Evolutionary conservation across 2,797 vertebrate species (phyloP).

Genomic region (Enteromius anoplus): DNA sequence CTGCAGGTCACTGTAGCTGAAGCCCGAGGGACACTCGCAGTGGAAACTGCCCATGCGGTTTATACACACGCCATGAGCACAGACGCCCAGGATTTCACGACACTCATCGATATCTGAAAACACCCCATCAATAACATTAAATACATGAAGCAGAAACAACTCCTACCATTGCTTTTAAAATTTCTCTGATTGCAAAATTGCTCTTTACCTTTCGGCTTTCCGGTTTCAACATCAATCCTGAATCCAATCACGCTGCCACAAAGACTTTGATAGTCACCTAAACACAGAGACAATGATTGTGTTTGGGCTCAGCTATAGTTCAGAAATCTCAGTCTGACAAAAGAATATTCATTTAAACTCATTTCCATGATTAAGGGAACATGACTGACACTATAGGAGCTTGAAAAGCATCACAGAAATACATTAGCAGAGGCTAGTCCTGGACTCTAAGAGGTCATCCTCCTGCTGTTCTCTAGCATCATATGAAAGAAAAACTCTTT

Average conservation of each 20-base stretch:
- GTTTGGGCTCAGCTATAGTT: not conserved
- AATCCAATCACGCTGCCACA: conserved; percentile 84
- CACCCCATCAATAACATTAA: not conserved
- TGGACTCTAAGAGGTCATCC: not conserved
- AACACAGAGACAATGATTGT: not conserved
- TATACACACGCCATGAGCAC: conserved; percentile 88
- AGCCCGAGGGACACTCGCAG: conserved; percentile 91
- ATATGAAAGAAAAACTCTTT: not conserved
- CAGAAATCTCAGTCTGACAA: not conserved
- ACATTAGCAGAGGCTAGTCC: not conserved
- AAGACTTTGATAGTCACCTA: conserved; percentile 80
- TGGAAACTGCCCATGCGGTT: conserved; percentile 94
- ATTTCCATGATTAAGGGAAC: not conserved
- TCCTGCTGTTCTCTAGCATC: not conserved
- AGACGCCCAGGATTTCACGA: conserved; percentile 89
- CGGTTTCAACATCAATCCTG: conserved; percentile 84
- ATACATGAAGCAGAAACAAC: not conserved
- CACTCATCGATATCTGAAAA: conserved; percentile 91
- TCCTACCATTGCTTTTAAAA: not conserved
- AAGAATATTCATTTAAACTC: not conserved
- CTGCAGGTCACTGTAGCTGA: conserved; percentile 89
- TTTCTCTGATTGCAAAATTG: not conserved
- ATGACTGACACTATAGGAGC: not conserved
- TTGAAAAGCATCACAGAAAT: not conserved
- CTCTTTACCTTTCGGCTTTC: conserved; percentile 80